Conservation (phyloP, 2,113 vertebrate genomes). For the Carassius auratus region DNA sequence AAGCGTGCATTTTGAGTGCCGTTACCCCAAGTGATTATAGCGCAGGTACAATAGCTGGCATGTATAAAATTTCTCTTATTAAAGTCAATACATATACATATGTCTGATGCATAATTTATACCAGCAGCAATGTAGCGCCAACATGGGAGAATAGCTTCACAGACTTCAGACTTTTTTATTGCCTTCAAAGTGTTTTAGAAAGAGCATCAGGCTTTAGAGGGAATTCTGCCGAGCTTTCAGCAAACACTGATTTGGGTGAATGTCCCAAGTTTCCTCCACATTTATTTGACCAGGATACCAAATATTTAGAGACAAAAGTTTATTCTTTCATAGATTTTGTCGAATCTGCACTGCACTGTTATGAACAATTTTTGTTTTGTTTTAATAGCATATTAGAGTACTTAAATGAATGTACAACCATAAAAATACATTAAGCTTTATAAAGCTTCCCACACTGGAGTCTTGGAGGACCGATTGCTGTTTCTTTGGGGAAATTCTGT, state of each 20-base stretch:
- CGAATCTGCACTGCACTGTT: not conserved
- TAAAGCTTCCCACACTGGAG: not conserved
- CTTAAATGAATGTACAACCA: not conserved
- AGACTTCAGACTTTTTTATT: constrained; percentile 64
- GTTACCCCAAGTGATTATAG: constrained; percentile 74
- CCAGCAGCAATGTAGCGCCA: constrained; percentile 66
- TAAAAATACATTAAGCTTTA: constrained; percentile 7
- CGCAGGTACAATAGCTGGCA: constrained; percentile 74
- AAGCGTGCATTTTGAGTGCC: constrained; percentile 56
- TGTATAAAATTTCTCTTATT: constrained; percentile 76
- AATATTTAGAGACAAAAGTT: constrained; percentile 28
- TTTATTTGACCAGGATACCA: constrained; percentile 57
- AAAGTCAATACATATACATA: constrained; percentile 80
- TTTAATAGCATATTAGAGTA: not conserved
- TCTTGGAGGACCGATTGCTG: not conserved
- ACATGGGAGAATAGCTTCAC: constrained; percentile 71
- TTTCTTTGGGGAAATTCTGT: not conserved
- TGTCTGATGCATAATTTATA: constrained; percentile 82
- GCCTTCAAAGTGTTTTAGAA: constrained; percentile 71
- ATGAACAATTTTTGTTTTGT: not conserved
- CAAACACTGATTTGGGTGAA: constrained; percentile 45
- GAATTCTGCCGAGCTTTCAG: constrained; percentile 44
- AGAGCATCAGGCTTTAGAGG: constrained; percentile 53
- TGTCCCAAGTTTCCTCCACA: constrained; percentile 48
- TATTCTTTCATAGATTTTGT: constrained; percentile 19